Conservation (phyloP, 2,888 invertebrate genomes). For the Xestia ashworthii region DNA sequence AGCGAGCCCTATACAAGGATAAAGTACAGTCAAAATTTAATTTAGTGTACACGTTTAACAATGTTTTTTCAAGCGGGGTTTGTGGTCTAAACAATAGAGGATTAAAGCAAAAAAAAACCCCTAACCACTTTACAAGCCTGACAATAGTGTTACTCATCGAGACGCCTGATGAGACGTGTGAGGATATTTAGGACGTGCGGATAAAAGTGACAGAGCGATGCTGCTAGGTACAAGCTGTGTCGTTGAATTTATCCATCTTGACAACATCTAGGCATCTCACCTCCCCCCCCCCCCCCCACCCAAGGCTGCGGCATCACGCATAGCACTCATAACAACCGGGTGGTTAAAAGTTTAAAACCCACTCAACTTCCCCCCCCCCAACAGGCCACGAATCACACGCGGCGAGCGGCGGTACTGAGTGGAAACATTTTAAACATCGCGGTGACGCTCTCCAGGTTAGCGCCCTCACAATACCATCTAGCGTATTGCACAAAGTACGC, state of each 20-base stretch:
- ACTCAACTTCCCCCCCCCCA: not conserved
- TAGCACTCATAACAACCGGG: not conserved
- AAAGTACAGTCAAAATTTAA: not conserved
- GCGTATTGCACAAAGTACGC: not conserved
- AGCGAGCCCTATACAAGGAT: not conserved
- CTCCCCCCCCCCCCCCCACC: not conserved
- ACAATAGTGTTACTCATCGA: not conserved
- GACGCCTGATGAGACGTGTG: not conserved
- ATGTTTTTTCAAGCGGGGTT: not conserved
- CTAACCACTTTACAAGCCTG: not conserved
- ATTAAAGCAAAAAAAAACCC: too few species aligned
- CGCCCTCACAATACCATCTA: not conserved
- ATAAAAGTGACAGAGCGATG: not conserved
- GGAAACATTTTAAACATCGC: slow-evolving; percentile 12
- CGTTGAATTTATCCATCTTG: not conserved
- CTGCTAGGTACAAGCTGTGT: too few species aligned
- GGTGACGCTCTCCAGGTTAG: slow-evolving; percentile 9
- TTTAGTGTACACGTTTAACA: not conserved
- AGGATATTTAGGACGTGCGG: not conserved
- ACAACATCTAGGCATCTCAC: not conserved
- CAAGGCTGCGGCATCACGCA: not conserved
- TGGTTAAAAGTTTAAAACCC: too few species aligned
- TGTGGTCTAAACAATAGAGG: too few species aligned
- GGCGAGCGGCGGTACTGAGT: not conserved
- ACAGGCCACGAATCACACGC: not conserved